Conservation (phyloP, 2,888 invertebrate species). For the Dione juno region DNA sequence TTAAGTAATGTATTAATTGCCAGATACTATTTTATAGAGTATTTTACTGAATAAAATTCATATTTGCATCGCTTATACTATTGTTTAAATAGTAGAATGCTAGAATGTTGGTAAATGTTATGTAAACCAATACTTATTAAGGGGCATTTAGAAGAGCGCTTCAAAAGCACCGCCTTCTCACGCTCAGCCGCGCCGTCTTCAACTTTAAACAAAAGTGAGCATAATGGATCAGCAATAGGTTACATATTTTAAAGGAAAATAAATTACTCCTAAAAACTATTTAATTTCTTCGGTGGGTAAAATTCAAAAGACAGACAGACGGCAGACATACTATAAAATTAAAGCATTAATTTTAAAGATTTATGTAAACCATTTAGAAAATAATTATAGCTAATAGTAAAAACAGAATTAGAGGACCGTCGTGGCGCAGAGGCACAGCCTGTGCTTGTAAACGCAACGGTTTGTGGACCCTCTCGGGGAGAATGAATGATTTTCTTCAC, state of each 20-base stretch:
- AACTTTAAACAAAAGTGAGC: slow-evolving; percentile 10
- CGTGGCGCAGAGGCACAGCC: too few species aligned
- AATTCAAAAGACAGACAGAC: too few species aligned
- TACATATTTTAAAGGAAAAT: background rate
- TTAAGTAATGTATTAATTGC: background rate
- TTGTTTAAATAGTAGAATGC: slow-evolving; percentile 50
- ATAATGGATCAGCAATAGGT: background rate
- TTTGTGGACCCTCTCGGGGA: background rate
- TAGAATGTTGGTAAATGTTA: slow-evolving; percentile 73
- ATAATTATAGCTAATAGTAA: too few species aligned
- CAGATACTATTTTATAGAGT: background rate
- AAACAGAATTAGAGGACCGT: too few species aligned
- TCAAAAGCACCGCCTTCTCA: slow-evolving; percentile 68
- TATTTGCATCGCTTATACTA: slow-evolving; percentile 39
- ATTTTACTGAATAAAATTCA: background rate
- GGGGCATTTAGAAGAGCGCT: slow-evolving; percentile 65
- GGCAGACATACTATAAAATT: too few species aligned
- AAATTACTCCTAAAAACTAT: background rate
- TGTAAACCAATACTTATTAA: slow-evolving; percentile 77
- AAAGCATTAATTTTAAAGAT: too few species aligned
- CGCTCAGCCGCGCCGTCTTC: slow-evolving; percentile 45
- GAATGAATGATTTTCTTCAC: background rate
- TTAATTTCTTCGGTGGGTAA: background rate
- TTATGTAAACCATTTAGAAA: too few species aligned
- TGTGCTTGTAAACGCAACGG: background rate